Evolutionary conservation across 2,888 invertebrate species (phyloP), one percentile per base, ranked within the genome.

Genomic region (Stenoptilia bipunctidactyla): DNA sequence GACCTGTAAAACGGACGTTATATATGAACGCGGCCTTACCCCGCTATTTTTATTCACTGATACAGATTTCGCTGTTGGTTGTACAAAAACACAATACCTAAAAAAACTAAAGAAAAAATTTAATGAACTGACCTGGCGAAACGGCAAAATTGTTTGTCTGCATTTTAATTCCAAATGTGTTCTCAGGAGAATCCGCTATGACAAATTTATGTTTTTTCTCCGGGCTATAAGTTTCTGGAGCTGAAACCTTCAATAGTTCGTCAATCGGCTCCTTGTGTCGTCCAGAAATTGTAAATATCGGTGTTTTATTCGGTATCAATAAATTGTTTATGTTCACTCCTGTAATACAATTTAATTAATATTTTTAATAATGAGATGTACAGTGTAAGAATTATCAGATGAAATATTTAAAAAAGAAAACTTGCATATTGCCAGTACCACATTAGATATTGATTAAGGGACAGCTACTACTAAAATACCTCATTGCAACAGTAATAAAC

Each of bases 241-340:
- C 96, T 14, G 96, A 95, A 44, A 90, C 90, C 56, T 89, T 86
- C 37, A 90, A 70, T 36, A 92, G 85, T 55, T 92, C 91, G 52
- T 92, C 92, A 8, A 88, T 77, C 10, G 87, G 87, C 42, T 90
- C 88, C 70, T 92, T 93, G 56, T 92, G 92, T 52, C 96, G 87
- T 27, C 96, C 93, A 30, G 93, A 90, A 56, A 97, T 92, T 2
- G 96, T 93, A 65, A 91, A 97, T 36, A 94, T 86, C 0, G 97
- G 97, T 3, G 96, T 91, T 45, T 90, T 87, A 54, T 93, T 86
- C 39, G 89, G 89, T 37, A 90, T 88, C 37, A 93, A 93, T 53
- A 95, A 91, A 57, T 89, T 92, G 82, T 96, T 96, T 39, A 92
- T 88, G 69, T 95, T 96, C 40, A 95, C 95, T 59, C 93, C 95